A percentile compares a stretch with the other conserved stretches of the same genome.
Evolutionary conservation across 2,888 invertebrate species (phyloP).

Genomic region (Lasioglossum morio): DNA sequence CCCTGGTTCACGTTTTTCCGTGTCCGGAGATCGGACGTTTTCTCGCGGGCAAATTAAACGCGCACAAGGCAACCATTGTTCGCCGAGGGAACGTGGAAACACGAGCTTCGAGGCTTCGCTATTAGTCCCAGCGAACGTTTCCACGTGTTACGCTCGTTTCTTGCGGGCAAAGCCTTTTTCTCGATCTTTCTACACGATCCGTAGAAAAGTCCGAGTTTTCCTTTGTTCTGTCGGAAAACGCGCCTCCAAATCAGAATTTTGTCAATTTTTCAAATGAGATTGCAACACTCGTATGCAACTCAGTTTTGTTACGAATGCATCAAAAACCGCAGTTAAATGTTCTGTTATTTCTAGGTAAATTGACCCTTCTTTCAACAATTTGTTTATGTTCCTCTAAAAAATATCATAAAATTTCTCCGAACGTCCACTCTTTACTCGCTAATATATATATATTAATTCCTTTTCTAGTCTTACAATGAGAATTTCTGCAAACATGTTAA

Average conservation of each 20-base stretch:
- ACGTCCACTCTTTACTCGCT: no score
- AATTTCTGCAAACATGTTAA: no score
- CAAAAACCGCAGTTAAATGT: not conserved
- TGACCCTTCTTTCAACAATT: no score
- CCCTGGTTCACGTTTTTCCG: conserved; percentile 12
- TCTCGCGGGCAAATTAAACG: conserved; percentile 18
- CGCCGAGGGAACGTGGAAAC: conserved; percentile 6
- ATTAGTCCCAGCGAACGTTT: not conserved
- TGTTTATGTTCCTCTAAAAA: no score
- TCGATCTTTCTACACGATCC: not conserved
- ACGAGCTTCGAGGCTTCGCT: not conserved
- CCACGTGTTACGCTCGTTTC: not conserved
- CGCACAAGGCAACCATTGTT: not conserved
- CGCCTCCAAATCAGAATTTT: no score
- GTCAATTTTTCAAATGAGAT: not conserved
- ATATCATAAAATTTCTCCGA: no score
- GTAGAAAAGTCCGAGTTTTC: not conserved
- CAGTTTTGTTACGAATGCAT: not conserved
- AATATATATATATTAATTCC: no score
- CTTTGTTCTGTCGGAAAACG: no score
- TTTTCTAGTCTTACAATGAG: no score
- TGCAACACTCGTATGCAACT: not conserved
- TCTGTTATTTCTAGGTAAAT: no score
- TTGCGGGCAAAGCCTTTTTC: conserved; percentile 5
- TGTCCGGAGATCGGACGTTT: not conserved